phyloP scores from a whole-genome alignment of 2,113 vertebrate genomes.

The Nanorana parkeri region DNA sequence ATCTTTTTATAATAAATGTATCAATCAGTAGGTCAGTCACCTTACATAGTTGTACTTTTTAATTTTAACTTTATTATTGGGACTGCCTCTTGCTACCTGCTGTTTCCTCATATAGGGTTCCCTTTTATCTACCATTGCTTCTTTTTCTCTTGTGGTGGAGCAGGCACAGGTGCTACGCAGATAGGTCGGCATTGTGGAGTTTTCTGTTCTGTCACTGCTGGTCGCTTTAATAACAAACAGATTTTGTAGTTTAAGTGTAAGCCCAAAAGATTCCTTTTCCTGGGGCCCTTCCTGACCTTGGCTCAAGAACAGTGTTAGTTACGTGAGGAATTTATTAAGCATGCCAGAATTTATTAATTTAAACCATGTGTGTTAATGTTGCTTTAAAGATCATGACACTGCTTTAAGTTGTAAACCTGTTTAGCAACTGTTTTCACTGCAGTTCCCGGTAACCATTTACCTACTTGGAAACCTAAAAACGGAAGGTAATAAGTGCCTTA shows the following conservation, averaged over 20 bases:
- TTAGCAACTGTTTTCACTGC: neutral
- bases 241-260: neutral
- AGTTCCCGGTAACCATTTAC: neutral
- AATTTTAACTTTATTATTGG: no score
- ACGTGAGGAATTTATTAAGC: slow-evolving; percentile 3
- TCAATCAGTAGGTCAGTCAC: no score
- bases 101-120: no score
- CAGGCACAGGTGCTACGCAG: neutral
- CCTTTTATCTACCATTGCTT: no score
- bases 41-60: no score
- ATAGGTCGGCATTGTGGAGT: neutral
- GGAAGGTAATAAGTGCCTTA: no score
- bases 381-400: neutral
- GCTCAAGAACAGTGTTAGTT: slow-evolving; percentile 8
- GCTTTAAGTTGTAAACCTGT: neutral
- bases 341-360: slow-evolving; percentile 14
- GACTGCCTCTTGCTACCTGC: no score
- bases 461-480: neutral
- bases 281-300: slow-evolving; percentile 15
- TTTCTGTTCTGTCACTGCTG: neutral
- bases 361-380: neutral
- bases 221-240: neutral
- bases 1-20: no score
- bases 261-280: neutral
- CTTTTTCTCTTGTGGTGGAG: no score